Conservation (phyloP, 2,797 vertebrate genomes). For the Acanthopagrus latus region DNA sequence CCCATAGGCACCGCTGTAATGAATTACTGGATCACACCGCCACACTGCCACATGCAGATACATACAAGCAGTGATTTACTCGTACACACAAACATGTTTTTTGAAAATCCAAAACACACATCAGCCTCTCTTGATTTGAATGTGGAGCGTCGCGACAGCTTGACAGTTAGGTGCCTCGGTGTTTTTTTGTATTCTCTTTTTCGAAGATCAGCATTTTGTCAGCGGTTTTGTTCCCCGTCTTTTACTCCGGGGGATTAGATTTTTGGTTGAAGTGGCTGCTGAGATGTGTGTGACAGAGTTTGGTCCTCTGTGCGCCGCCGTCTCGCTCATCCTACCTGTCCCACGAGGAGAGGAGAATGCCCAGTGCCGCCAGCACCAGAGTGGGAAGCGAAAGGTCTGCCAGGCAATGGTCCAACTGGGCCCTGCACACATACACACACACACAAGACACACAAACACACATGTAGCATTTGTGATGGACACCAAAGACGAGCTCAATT, state of each 20-base stretch:
- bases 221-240: constrained; percentile 77
- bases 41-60: constrained; percentile 49
- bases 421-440: constrained; percentile 73
- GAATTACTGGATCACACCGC: constrained; percentile 59
- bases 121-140: constrained; percentile 69
- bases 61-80: constrained; percentile 37
- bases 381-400: constrained; percentile 82
- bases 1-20: constrained; percentile 61
- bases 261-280: constrained; percentile 67
- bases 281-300: constrained; percentile 64
- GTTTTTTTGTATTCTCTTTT: constrained; percentile 70
- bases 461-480: constrained; percentile 54
- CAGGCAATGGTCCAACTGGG: constrained; percentile 85
- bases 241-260: constrained; percentile 78
- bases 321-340: constrained; percentile 80
- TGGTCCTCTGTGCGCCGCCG: constrained; percentile 36
- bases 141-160: constrained; percentile 66
- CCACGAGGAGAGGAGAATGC: constrained; percentile 73
- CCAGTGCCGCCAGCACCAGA: constrained; percentile 75
- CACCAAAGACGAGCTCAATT: constrained; percentile 70
- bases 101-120: constrained; percentile 66
- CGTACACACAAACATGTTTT: constrained; percentile 60
- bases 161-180: constrained; percentile 72
- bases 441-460: constrained; percentile 27
- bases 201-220: constrained; percentile 78